phyloP scores from a whole-genome alignment of 2,113 vertebrate genomes.

The Sturnira hondurensis region DNA sequence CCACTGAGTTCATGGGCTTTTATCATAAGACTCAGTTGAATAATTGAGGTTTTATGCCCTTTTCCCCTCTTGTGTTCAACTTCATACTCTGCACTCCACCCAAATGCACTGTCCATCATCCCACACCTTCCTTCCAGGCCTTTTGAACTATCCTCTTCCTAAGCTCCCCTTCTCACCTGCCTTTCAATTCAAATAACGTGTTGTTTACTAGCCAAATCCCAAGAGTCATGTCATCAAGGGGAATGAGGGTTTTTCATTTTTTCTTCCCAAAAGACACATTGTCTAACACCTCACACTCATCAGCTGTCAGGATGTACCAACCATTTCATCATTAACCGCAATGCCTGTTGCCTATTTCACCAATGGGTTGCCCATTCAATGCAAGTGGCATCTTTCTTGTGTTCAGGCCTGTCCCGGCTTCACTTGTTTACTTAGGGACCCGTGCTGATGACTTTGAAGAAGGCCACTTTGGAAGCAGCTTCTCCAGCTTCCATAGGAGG shows the following conservation, averaged over 20 bases:
- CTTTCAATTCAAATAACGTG: background rate
- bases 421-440: background rate
- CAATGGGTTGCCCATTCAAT: background rate
- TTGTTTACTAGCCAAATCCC: background rate
- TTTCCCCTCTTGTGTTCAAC: background rate
- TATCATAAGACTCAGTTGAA: background rate
- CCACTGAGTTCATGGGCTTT: background rate
- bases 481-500: background rate
- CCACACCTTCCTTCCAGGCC: background rate
- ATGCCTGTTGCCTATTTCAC: background rate
- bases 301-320: background rate
- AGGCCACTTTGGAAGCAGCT: background rate
- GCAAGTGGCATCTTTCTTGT: background rate
- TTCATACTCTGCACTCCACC: background rate
- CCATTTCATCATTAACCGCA: background rate
- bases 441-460: background rate
- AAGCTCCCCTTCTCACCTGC: background rate
- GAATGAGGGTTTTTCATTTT: background rate
- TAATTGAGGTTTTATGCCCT: background rate
- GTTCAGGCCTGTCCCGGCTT: background rate
- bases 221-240: background rate
- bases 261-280: background rate
- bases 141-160: background rate
- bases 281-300: background rate
- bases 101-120: background rate